Evolutionary conservation across 1,140 invertebrate species (phyloP).

Genomic region (Hylaeus anthracinus): DNA sequence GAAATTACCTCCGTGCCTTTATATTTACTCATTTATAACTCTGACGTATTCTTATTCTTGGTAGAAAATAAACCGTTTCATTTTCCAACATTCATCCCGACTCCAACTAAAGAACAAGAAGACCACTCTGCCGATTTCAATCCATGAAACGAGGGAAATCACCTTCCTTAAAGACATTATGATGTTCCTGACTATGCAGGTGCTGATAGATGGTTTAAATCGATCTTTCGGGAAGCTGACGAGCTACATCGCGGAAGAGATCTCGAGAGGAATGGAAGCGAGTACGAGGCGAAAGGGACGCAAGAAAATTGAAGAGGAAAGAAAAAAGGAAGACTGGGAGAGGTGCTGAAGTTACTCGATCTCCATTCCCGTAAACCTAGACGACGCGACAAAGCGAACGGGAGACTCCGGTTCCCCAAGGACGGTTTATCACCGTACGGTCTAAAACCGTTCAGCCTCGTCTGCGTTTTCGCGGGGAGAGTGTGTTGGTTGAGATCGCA

Average conservation of each 20-base stretch:
- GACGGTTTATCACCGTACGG: conserved; percentile 54
- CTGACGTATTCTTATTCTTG: not conserved
- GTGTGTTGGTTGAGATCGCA: conserved; percentile 9
- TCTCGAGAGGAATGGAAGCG: conserved; percentile 21
- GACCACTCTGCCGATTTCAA: not conserved
- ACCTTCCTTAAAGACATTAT: not conserved
- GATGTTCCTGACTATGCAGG: conserved; percentile 1
- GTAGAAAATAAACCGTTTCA: not conserved
- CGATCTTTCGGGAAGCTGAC: conserved; percentile 18
- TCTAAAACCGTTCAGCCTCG: conserved; percentile 29
- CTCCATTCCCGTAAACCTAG: conserved; percentile 50
- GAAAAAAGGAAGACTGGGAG: conserved; percentile 29
- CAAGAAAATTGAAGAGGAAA: conserved; percentile 49
- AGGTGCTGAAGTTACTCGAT: conserved; percentile 59
- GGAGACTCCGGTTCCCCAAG: conserved; percentile 44
- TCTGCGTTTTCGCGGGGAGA: conserved; percentile 27
- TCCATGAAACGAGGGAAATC: not conserved
- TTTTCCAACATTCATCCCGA: not conserved
- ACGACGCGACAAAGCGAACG: conserved; percentile 51
- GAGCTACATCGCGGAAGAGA: conserved; percentile 20
- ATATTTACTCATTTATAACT: too few relatives aligned
- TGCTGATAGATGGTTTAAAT: not conserved
- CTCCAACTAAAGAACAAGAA: not conserved
- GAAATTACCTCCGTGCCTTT: too few relatives aligned
- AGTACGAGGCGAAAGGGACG: not conserved